Percentiles rank a stretch among this genome's conserved stretches.
These are phyloP conservation scores for Cacoxenus indagator DNA, from an alignment of 2,888 invertebrate genomes.

Conservation along the genomic window DNA sequence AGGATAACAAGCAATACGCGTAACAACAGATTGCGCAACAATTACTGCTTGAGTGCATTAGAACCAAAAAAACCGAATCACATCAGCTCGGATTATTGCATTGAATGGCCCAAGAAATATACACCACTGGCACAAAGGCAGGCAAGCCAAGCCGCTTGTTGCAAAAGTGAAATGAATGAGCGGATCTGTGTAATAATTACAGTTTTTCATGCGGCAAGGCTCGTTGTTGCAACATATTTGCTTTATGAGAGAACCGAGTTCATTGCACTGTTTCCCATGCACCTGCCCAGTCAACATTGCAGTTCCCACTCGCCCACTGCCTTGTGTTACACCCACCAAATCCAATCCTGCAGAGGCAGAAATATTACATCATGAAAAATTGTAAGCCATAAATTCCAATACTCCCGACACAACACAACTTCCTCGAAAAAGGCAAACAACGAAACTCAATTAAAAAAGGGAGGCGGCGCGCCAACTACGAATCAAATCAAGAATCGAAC, in stretches of 20 bases:
- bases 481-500: neutral
- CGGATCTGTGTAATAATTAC: neutral
- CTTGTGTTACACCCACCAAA: conserved; percentile 24
- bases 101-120: neutral
- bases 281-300: neutral
- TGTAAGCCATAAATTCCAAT: conserved; percentile 30
- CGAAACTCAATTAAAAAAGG: conserved; percentile 29
- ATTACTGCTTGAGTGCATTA: conserved; percentile 62
- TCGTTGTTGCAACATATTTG: neutral
- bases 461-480: neutral
- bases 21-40: conserved; percentile 29
- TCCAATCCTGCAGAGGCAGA: neutral
- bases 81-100: conserved; percentile 19
- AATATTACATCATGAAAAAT: conserved; percentile 35
- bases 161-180: neutral
- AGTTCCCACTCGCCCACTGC: neutral
- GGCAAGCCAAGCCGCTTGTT: neutral
- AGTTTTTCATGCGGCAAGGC: neutral
- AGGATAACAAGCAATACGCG: neutral
- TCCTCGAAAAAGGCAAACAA: conserved; percentile 10
- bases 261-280: neutral
- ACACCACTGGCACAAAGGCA: neutral
- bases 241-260: no score
- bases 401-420: neutral
- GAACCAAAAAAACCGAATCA: conserved; percentile 28